A percentile compares a stretch with the other conserved stretches of the same genome.
These are phyloP conservation scores for Drosophila tropicalis DNA, from an alignment of 1,140 invertebrate species.

Conservation along the genomic window DNA sequence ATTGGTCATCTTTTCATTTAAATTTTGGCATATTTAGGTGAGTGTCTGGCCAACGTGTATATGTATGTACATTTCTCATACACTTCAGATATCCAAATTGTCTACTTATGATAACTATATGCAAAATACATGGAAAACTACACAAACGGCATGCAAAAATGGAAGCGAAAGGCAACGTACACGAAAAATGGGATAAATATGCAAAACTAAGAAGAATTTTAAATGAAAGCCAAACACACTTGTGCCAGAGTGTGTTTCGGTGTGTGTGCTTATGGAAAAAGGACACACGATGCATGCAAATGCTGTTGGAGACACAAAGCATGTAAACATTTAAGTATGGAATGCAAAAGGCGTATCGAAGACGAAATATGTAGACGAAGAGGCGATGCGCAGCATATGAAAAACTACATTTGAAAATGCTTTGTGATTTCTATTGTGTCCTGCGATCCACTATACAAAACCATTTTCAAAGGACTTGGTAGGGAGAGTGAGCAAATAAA, in stretches of 20 bases:
- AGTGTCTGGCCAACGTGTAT: slow-evolving; percentile 7
- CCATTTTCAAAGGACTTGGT: slow-evolving; percentile 24
- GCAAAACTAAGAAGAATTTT: slow-evolving; percentile 77
- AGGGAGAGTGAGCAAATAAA: slow-evolving; percentile 50
- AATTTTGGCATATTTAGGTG: slow-evolving; percentile 28
- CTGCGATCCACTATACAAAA: slow-evolving; percentile 44
- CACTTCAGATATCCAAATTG: slow-evolving; percentile 40
- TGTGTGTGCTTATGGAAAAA: slow-evolving; percentile 29
- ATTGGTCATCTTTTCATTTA: slow-evolving; percentile 10
- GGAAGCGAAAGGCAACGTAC: slow-evolving; percentile 28
- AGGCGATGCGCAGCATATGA: slow-evolving; percentile 74
- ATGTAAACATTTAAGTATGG: slow-evolving; percentile 76
- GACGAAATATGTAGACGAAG: slow-evolving; percentile 17
- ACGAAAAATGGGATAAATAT: slow-evolving; percentile 60
- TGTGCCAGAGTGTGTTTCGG: slow-evolving; percentile 28
- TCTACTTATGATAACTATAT: slow-evolving; percentile 69
- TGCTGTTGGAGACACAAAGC: slow-evolving; percentile 58
- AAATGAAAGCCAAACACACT: slow-evolving; percentile 71
- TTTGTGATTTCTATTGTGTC: slow-evolving; percentile 76
- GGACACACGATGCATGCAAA: slow-evolving; percentile 74
- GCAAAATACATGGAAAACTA: slow-evolving; percentile 45
- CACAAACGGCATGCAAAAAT: slow-evolving; percentile 47
- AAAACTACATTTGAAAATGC: slow-evolving; percentile 69
- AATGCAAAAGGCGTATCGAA: slow-evolving; percentile 42
- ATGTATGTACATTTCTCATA: neutral